phyloP scores from a whole-genome alignment of 2,113 vertebrate species.

The Emydura subglobosa region DNA sequence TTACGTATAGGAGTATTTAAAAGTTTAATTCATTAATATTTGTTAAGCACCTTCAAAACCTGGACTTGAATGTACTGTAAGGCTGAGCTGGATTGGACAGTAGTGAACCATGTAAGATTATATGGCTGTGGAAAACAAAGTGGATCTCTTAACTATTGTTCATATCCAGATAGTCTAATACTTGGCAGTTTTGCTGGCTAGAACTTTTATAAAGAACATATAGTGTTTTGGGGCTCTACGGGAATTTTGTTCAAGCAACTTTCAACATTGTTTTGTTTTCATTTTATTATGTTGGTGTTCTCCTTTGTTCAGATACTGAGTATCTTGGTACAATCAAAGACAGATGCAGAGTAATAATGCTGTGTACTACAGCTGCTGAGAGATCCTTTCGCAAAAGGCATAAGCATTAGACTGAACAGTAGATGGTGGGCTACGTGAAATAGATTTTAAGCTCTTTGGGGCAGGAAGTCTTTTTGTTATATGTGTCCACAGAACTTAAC shows the following conservation, averaged over 20 bases:
- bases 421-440: neutral
- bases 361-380: neutral
- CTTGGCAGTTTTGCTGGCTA: neutral
- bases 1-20: neutral
- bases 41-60: neutral
- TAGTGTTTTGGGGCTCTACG: neutral
- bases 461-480: accelerated
- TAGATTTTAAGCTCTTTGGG: neutral
- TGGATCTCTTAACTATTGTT: accelerated
- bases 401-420: neutral
- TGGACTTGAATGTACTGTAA: neutral
- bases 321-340: neutral
- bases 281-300: neutral
- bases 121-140: neutral
- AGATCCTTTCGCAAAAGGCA: neutral
- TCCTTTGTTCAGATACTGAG: neutral
- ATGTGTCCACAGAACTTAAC: neutral
- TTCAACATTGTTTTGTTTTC: neutral
- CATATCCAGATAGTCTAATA: neutral
- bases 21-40: neutral
- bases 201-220: neutral
- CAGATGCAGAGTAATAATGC: neutral
- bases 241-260: neutral
- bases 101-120: neutral
- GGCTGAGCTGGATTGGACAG: neutral